phyloP scores from a whole-genome alignment of 1,140 invertebrate species.

The Gryllus bimaculatus region DNA sequence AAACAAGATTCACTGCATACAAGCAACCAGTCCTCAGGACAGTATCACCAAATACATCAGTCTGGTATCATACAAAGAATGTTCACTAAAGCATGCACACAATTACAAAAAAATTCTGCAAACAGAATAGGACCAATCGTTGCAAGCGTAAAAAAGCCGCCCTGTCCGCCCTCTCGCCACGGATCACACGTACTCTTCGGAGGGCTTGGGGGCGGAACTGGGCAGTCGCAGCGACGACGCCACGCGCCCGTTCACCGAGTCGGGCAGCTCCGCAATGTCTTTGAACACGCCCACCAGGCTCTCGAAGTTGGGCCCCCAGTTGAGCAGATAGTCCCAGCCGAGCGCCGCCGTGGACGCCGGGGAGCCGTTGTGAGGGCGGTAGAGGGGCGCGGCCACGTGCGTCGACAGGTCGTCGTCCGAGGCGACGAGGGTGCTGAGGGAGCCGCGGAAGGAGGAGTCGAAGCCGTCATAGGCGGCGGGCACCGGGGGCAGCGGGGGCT shows the following conservation, averaged over 20 bases:
- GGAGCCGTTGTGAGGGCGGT: conserved; percentile 64
- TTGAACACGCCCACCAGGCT: conserved; percentile 91
- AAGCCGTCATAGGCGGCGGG: conserved; percentile 78
- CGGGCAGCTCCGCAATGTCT: conserved; percentile 89
- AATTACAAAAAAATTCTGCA: no score
- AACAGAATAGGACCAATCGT: no score
- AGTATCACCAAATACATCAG: background rate
- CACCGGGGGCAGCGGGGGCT: conserved; percentile 50
- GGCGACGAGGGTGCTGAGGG: conserved; percentile 82
- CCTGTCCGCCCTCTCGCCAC: background rate
- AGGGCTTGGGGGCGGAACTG: conserved; percentile 58
- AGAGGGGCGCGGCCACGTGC: conserved; percentile 53
- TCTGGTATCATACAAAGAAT: no score
- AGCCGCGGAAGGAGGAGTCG: conserved; percentile 87
- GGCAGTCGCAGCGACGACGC: conserved; percentile 47
- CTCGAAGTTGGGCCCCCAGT: conserved; percentile 94
- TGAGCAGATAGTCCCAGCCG: conserved; percentile 87
- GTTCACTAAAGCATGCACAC: no score
- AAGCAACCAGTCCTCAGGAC: background rate
- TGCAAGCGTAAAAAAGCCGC: no score
- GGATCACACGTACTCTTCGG: conserved; percentile 64
- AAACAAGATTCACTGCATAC: background rate
- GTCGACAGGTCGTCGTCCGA: conserved; percentile 81
- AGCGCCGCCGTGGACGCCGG: conserved; percentile 57
- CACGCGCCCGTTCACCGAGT: conserved; percentile 56